These are phyloP conservation scores for Callorhinus ursinus DNA, from an alignment of 2,113 vertebrate species.

Conservation along the genomic window DNA sequence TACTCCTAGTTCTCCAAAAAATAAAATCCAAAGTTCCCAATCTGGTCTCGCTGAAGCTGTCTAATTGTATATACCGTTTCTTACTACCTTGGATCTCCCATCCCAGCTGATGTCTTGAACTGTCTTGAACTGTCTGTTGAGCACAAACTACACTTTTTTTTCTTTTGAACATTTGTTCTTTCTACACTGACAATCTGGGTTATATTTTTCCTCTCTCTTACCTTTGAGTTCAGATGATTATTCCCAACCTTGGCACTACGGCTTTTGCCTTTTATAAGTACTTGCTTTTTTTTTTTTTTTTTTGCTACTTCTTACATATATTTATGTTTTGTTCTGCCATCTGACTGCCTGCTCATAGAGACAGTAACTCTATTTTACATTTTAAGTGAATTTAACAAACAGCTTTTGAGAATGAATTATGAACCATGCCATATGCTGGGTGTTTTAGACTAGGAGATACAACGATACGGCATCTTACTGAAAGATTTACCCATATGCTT, in stretches of 20 bases:
- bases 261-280: neutral
- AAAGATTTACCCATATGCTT: neutral
- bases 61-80: neutral
- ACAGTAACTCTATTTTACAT: neutral
- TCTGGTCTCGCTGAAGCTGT: neutral
- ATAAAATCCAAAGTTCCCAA: neutral
- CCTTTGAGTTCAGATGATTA: neutral
- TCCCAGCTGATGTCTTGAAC: neutral
- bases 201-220: neutral
- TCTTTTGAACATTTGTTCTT: neutral
- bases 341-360: neutral
- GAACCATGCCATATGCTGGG: neutral
- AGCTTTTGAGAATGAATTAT: constrained; percentile 12
- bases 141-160: neutral
- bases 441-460: neutral
- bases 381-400: constrained; percentile 35
- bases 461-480: neutral
- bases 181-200: neutral
- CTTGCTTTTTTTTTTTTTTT: neutral
- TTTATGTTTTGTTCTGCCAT: neutral
- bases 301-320: neutral
- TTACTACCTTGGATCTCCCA: neutral
- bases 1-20: neutral
- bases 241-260: neutral
- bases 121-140: neutral